Base-by-base conservation (phyloP, 2,797 vertebrate species). In the Fistularia tabacaria region DNA sequence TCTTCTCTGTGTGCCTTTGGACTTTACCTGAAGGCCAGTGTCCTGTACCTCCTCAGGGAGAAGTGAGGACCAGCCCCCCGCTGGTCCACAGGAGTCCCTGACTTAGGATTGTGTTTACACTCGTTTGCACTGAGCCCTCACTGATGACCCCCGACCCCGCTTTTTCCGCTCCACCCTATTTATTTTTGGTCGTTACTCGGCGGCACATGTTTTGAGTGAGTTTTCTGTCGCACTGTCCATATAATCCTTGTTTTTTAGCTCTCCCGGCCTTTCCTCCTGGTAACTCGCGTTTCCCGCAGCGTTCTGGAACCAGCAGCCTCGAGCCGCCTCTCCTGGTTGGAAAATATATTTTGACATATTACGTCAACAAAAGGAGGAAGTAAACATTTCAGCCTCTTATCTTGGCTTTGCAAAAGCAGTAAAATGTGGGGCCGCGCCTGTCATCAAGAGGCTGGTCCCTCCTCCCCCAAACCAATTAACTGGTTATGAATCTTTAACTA, bases 21-120 rank as follows among this genome's bases (percentile, higher is more conserved):
- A 41, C 94, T 94, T 83, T 95, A 95, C 83, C 77, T 99, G 79
- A 97, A 96, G 84, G 88, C 94, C 0, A 69, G 92, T 7, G 90
- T 97, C 82, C 92, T 96, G 6, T 84, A 96, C 77, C 84, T 98
- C 64, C 83, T 98, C 63, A 92, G 93, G 0, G 97, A 99, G 80
- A 95, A 94, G 88, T 99, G 91, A 98, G 85, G 44, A 10, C 55
- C 0, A 8, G 0, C n/a, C 36, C 6, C 36, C 37, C n/a, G n/a
- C n/a, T n/a, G n/a, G n/a, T n/a, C n/a, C n/a, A n/a, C n/a, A n/a
- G 8, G 62, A 59, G 48, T 54, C 68, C 64, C 55, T 68, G 57
- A 60, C 74, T 84, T 75, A 66, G 67, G 66, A 76, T 69, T 61
- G 75, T 69, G 81, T 89, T 87, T 87, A 87, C 85, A 85, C 83